Evolutionary conservation across 2,113 vertebrate species (phyloP).

Genomic region (Nycticebus coucang): DNA sequence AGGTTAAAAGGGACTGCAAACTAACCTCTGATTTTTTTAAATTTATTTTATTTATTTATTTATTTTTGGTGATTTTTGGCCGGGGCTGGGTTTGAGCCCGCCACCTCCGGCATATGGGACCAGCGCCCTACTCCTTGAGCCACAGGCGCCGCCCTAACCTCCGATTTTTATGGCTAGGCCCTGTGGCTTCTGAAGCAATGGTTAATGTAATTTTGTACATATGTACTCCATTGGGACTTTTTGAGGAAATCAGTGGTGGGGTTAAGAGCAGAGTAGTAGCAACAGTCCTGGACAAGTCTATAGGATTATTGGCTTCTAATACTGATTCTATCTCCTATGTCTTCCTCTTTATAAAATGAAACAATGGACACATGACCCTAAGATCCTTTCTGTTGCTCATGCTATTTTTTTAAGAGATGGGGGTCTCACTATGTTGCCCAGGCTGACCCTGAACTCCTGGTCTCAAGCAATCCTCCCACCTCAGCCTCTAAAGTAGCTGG

Average conservation of each 20-base stretch:
- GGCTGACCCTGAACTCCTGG: too few relatives aligned
- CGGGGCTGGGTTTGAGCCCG: too few relatives aligned
- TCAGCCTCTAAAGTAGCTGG: too few relatives aligned
- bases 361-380: neutral
- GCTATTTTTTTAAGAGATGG: neutral
- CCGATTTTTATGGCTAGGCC: neutral
- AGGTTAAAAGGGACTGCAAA: neutral
- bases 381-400: neutral
- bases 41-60: too few relatives aligned
- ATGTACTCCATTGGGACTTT: neutral
- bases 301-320: neutral
- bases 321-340: neutral
- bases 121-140: too few relatives aligned
- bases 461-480: too few relatives aligned
- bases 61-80: too few relatives aligned
- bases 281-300: neutral
- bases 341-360: neutral
- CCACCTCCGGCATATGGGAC: too few relatives aligned
- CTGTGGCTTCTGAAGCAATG: neutral
- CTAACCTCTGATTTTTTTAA: neutral
- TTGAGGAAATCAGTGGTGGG: neutral
- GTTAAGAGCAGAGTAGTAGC: neutral
- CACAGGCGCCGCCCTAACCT: too few relatives aligned
- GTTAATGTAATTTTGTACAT: neutral
- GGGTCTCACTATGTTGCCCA: too few relatives aligned